A percentile compares a stretch with the other conserved stretches of the same genome.
phyloP scores from a whole-genome alignment of 2,113 vertebrate genomes.

The Camelus bactrianus region DNA sequence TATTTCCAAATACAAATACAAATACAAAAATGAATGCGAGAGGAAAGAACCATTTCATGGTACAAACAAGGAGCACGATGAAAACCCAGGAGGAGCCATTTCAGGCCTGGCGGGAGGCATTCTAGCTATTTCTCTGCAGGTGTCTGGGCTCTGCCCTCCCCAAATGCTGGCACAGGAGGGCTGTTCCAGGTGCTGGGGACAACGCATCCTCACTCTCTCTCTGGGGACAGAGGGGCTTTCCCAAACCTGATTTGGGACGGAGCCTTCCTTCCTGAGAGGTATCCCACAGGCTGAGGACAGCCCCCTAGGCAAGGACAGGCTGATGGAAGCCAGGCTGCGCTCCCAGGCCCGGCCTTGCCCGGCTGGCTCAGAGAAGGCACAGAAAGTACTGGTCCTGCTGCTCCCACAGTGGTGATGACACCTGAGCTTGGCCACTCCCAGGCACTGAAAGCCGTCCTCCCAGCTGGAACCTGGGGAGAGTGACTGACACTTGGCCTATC shows the following conservation, averaged over 20 bases:
- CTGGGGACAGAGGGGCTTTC: not conserved
- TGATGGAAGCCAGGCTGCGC: not conserved
- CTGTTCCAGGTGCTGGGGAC: not conserved
- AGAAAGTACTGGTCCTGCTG: too few relatives aligned
- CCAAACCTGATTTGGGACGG: not conserved
- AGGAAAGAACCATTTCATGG: not conserved
- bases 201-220: not conserved
- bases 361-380: not conserved
- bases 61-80: fast-evolving
- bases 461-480: not conserved
- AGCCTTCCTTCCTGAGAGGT: too few relatives aligned
- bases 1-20: not conserved
- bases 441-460: not conserved
- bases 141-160: not conserved
- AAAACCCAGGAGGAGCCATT: fast-evolving
- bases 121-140: not conserved
- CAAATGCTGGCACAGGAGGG: fast-evolving
- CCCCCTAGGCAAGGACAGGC: too few relatives aligned
- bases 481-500: not conserved
- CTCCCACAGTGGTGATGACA: not conserved
- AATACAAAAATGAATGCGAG: not conserved
- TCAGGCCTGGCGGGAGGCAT: not conserved
- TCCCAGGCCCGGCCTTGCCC: too few relatives aligned
- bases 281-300: fast-evolving
- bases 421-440: not conserved